A percentile compares a stretch with the other conserved stretches of the same genome.
phyloP scores from a whole-genome alignment of 92 coral and sea anemone species.

The Phenganax marumi region DNA sequence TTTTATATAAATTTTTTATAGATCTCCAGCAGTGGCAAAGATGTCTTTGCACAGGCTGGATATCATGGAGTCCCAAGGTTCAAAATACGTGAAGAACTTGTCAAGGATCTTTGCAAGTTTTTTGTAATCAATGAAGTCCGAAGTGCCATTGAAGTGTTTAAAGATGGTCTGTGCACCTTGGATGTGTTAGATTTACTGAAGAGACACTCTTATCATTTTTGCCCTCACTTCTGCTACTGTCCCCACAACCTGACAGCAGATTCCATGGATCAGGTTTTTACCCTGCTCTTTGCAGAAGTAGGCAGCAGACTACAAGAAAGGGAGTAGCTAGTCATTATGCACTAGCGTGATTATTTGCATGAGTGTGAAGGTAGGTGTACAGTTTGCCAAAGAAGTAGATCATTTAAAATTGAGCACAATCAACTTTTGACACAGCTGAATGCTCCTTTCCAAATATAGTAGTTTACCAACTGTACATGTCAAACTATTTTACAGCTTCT shows the following conservation, averaged over 20 bases:
- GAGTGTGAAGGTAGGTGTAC: constrained; percentile 19
- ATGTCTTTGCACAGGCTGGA: constrained; percentile 25
- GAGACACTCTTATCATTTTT: background rate
- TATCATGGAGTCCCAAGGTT: constrained; percentile 25
- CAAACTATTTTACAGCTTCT: no score
- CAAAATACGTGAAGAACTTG: background rate
- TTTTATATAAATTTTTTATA: background rate
- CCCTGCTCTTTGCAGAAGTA: background rate
- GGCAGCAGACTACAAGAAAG: constrained; percentile 6
- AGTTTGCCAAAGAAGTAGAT: background rate
- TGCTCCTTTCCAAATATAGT: no score
- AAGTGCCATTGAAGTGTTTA: constrained; percentile 15
- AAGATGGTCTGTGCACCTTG: constrained; percentile 14
- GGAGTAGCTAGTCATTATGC: constrained; percentile 8
- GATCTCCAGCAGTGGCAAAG: background rate
- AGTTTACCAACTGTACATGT: no score
- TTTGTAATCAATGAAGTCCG: constrained; percentile 11
- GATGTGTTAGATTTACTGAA: background rate
- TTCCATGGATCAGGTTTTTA: background rate
- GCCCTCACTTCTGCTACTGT: constrained; percentile 2
- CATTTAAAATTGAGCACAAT: background rate
- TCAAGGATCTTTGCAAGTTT: background rate
- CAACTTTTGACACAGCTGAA: no score
- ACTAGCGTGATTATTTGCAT: constrained; percentile 21
- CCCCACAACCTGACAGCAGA: background rate